Percentiles rank a stretch among this genome's conserved stretches.
Evolutionary conservation across 2,113 vertebrate genomes (phyloP).

Genomic region (Xyliphius kryptos): DNA sequence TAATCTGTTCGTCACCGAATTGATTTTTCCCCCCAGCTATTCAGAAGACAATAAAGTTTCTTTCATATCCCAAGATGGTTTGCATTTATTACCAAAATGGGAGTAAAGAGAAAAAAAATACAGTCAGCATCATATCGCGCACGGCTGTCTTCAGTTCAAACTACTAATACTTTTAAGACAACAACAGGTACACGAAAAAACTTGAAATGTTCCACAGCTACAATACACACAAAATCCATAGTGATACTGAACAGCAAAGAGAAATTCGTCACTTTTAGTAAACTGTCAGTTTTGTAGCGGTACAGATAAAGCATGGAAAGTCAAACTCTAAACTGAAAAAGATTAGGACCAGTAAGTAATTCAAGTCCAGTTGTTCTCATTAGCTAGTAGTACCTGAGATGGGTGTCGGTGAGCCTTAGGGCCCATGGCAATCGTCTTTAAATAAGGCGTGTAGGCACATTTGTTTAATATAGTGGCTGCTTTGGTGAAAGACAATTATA

Average conservation of each 20-base stretch:
- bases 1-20: too few relatives aligned
- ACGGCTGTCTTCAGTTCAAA: constrained; percentile 29
- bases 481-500: constrained; percentile 43
- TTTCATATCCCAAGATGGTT: not conserved
- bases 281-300: not conserved
- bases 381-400: constrained; percentile 43
- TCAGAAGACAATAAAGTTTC: not conserved
- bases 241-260: not conserved
- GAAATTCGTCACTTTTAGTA: not conserved
- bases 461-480: constrained; percentile 28
- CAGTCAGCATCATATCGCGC: constrained; percentile 13
- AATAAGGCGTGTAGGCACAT: constrained; percentile 37
- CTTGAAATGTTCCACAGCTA: constrained; percentile 24
- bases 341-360: not conserved
- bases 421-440: constrained; percentile 18
- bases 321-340: not conserved
- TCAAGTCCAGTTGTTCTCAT: constrained; percentile 5
- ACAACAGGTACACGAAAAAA: constrained; percentile 23
- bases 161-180: constrained; percentile 13
- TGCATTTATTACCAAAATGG: constrained; percentile 43
- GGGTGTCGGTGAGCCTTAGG: constrained; percentile 13
- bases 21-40: too few relatives aligned
- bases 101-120: constrained; percentile 14
- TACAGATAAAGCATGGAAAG: constrained; percentile 9
- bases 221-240: constrained; percentile 13